Percentiles rank a stretch among this genome's conserved stretches.
phyloP scores from a whole-genome alignment of 1,140 invertebrate genomes.

The Orius insidiosus region DNA sequence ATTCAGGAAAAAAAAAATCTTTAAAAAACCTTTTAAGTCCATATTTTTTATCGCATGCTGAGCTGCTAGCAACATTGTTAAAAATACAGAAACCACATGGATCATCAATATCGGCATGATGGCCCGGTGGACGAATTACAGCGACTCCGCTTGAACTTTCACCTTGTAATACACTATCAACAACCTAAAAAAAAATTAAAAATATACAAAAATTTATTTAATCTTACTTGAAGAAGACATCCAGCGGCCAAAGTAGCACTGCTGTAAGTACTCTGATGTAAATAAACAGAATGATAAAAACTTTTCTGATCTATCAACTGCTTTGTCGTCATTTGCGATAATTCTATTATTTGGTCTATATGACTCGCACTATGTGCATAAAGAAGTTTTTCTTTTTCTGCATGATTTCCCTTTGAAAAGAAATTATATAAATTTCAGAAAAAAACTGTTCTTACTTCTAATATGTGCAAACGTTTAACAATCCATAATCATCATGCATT shows the following conservation, averaged over 20 bases:
- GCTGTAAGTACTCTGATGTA: slow-evolving; percentile 51
- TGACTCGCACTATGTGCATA: slow-evolving; percentile 46
- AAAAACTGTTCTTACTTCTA: slow-evolving; percentile 24
- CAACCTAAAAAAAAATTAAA: slow-evolving; percentile 31
- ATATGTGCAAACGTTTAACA: slow-evolving; percentile 42
- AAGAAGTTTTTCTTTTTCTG: slow-evolving; percentile 48
- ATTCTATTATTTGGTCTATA: slow-evolving; percentile 37
- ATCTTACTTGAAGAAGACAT: slow-evolving; percentile 44
- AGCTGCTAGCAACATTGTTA: slow-evolving; percentile 70
- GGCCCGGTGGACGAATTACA: slow-evolving; percentile 69
- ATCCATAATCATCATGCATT: slow-evolving; percentile 45
- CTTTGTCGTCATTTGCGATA: slow-evolving; percentile 26
- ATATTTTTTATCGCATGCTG: slow-evolving; percentile 20
- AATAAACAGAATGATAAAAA: slow-evolving; percentile 56
- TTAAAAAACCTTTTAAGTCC: slow-evolving; percentile 18
- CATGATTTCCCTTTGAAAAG: slow-evolving; percentile 32
- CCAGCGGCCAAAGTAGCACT: slow-evolving; percentile 54
- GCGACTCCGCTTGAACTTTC: slow-evolving; percentile 52
- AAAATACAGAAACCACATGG: slow-evolving; percentile 79
- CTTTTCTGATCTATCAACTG: slow-evolving; percentile 34
- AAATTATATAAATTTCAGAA: background rate
- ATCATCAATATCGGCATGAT: slow-evolving; percentile 55
- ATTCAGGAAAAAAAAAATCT: no score
- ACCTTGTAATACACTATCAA: slow-evolving; percentile 55
- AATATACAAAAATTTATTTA: background rate